phyloP scores from a whole-genome alignment of 1,140 invertebrate genomes.

The Drosophila pectinifera region DNA sequence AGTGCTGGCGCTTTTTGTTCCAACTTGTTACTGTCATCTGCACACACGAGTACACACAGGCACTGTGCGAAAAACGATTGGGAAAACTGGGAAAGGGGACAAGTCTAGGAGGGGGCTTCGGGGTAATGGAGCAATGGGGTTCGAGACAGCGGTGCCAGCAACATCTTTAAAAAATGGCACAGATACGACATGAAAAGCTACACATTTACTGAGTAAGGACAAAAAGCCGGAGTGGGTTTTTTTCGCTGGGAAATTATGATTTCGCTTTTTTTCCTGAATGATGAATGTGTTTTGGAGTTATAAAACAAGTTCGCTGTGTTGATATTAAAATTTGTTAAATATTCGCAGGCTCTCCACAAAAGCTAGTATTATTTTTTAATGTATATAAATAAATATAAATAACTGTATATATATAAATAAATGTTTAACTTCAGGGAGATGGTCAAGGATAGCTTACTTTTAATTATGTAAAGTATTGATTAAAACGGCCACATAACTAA shows the following conservation, averaged over 20 bases:
- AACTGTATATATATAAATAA: too few relatives aligned
- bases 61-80: conserved; percentile 7
- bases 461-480: too few relatives aligned
- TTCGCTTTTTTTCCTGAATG: neutral
- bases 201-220: neutral
- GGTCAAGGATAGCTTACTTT: too few relatives aligned
- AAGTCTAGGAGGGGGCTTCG: neutral
- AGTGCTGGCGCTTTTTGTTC: conserved; percentile 66
- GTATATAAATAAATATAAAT: too few relatives aligned
- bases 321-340: neutral
- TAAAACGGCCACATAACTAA: too few relatives aligned
- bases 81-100: neutral
- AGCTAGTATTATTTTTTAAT: too few relatives aligned
- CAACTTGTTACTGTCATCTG: conserved; percentile 73
- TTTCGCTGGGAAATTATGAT: neutral
- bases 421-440: too few relatives aligned
- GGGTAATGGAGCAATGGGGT: conserved; percentile 6
- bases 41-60: conserved; percentile 35
- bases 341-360: too few relatives aligned
- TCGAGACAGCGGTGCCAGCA: neutral
- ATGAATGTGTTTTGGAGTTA: neutral
- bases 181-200: neutral
- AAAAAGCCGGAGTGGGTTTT: neutral
- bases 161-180: conserved; percentile 7
- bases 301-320: neutral